phyloP scores from a whole-genome alignment of 2,888 invertebrate species.

The Dione vanillae region DNA sequence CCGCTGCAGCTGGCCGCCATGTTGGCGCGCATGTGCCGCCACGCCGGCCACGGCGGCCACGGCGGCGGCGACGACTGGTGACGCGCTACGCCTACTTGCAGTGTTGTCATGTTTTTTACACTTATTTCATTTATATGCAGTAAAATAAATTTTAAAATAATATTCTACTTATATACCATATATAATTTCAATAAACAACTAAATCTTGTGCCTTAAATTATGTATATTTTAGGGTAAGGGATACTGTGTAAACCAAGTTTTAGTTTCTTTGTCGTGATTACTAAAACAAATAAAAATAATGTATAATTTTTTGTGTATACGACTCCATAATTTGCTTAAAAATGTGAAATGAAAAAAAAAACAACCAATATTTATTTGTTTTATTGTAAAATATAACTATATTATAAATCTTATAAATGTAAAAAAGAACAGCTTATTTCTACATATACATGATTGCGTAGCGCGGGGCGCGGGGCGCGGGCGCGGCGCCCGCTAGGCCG shows the following conservation, averaged over 20 bases:
- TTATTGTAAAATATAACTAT: constrained; percentile 12
- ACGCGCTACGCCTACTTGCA: neutral
- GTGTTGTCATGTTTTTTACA: neutral
- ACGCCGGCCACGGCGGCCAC: too few relatives aligned
- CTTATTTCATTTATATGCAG: neutral
- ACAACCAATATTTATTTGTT: neutral
- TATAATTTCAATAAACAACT: neutral
- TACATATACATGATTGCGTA: neutral
- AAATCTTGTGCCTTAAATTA: neutral
- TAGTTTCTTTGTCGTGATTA: too few relatives aligned
- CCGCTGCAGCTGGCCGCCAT: constrained; percentile 96
- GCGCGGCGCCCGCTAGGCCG: constrained; percentile 56
- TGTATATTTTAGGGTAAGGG: neutral
- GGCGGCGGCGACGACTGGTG: constrained; percentile 19
- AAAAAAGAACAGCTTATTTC: neutral
- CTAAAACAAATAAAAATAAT: too few relatives aligned
- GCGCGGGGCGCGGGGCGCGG: neutral
- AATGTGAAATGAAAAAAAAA: neutral
- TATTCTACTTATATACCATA: neutral
- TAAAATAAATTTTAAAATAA: too few relatives aligned
- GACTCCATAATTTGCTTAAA: neutral
- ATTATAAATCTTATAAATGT: constrained; percentile 10
- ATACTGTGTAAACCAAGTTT: too few relatives aligned
- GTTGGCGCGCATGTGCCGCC: constrained; percentile 91
- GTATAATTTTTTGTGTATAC: too few relatives aligned